These are phyloP conservation scores for Odontophorus gujanensis DNA, from an alignment of 2,113 vertebrate species.

Conservation along the genomic window DNA sequence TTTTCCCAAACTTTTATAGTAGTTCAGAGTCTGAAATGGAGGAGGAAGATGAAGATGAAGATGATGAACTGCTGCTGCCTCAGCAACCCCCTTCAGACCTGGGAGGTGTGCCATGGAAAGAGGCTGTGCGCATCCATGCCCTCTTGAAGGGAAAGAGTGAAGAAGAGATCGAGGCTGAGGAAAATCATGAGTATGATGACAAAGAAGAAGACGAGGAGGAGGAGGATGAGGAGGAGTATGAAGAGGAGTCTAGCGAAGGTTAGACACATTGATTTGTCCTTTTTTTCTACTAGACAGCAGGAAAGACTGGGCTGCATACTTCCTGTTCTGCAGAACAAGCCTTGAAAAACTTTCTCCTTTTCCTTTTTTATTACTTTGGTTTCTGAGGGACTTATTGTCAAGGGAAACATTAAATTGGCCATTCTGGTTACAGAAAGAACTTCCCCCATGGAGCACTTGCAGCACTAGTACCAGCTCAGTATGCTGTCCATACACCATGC, in stretches of 20 bases:
- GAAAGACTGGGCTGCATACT: background rate
- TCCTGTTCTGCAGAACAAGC: background rate
- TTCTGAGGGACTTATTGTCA: background rate
- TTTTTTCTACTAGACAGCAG: background rate
- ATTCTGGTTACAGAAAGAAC: background rate
- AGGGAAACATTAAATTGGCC: background rate
- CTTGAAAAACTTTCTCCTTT: background rate
- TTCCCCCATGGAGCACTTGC: background rate
- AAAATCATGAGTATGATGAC: slow-evolving; percentile 53
- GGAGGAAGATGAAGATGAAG: slow-evolving; percentile 79
- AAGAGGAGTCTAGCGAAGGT: slow-evolving; percentile 90
- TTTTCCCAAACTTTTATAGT: slow-evolving; percentile 71
- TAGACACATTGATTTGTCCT: slow-evolving; percentile 21
- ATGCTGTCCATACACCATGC: background rate
- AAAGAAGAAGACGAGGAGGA: slow-evolving; percentile 69
- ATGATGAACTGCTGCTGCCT: slow-evolving; percentile 72
- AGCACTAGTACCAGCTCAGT: background rate
- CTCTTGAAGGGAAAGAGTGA: slow-evolving; percentile 84
- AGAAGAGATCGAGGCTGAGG: slow-evolving; percentile 71
- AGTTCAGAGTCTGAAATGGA: slow-evolving; percentile 98
- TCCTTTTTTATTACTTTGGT: background rate
- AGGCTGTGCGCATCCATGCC: slow-evolving; percentile 90
- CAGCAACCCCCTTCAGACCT: slow-evolving; percentile 84
- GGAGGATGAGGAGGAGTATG: slow-evolving; percentile 52
- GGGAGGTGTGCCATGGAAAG: slow-evolving; percentile 93